Evolutionary conservation across 2,888 invertebrate species (phyloP).

Genomic region (Celastrina argiolus): DNA sequence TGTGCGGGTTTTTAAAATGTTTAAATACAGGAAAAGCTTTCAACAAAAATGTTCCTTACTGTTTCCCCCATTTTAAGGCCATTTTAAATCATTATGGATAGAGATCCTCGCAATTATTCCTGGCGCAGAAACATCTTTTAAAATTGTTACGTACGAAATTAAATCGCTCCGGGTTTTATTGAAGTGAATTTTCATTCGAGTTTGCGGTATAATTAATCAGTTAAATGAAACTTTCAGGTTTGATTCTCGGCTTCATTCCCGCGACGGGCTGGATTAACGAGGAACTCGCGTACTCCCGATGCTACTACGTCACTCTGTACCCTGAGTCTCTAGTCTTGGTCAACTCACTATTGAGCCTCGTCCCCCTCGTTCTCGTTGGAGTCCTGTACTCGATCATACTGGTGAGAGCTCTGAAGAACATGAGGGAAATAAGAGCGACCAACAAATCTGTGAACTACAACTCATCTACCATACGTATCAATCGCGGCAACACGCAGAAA

Average conservation of each 20-base stretch:
- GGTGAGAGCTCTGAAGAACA: constrained; percentile 74
- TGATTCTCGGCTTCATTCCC: constrained; percentile 78
- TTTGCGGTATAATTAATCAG: background rate
- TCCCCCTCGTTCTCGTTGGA: constrained; percentile 66
- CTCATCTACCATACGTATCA: constrained; percentile 52
- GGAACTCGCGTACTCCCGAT: constrained; percentile 50
- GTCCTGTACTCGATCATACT: constrained; percentile 79
- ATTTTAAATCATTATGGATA: background rate
- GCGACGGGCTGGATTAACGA: constrained; percentile 75
- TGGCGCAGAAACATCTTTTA: background rate
- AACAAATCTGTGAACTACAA: constrained; percentile 43
- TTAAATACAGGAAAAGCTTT: background rate
- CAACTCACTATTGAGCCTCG: constrained; percentile 73
- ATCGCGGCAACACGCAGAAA: constrained; percentile 43
- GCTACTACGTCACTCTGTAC: constrained; percentile 78
- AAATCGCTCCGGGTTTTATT: constrained; percentile 28
- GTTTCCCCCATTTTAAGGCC: background rate
- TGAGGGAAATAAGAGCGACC: constrained; percentile 48
- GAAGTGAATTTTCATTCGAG: constrained; percentile 30
- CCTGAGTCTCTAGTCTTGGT: constrained; percentile 75
- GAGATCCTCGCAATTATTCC: background rate
- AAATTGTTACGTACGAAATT: background rate
- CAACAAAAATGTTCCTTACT: constrained; percentile 28
- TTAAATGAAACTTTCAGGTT: constrained; percentile 53
- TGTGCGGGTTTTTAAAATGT: too few relatives aligned